Evolutionary conservation across 2,888 invertebrate genomes (phyloP).

Genomic region (Thera britannica): DNA sequence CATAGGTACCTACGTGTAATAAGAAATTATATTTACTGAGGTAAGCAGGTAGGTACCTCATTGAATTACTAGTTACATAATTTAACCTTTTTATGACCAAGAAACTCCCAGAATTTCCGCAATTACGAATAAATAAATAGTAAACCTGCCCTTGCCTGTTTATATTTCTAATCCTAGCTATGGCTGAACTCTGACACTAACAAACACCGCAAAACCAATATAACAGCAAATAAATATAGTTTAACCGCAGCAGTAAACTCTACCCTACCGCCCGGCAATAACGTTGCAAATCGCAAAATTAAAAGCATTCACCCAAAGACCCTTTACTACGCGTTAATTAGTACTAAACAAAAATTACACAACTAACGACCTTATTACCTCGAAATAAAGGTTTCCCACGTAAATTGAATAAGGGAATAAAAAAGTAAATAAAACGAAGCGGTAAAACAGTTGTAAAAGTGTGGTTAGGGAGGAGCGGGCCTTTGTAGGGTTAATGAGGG

Average conservation of each 20-base stretch:
- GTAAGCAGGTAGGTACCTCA: too few relatives aligned
- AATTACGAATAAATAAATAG: background rate
- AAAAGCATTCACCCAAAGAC: conserved; percentile 29
- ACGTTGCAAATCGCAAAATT: conserved; percentile 33
- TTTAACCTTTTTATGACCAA: too few relatives aligned
- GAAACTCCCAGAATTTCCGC: background rate
- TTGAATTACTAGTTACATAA: too few relatives aligned
- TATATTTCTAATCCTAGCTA: background rate
- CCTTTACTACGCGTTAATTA: conserved; percentile 43
- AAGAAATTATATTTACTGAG: too few relatives aligned
- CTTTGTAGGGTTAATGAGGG: conserved; percentile 43
- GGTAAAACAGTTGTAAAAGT: conserved; percentile 51
- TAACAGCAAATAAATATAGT: conserved; percentile 31
- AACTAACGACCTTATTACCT: conserved; percentile 45
- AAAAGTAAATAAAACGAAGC: conserved; percentile 49
- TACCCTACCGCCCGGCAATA: conserved; percentile 28
- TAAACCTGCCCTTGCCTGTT: background rate
- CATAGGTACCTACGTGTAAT: too few relatives aligned
- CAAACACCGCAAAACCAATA: conserved; percentile 20
- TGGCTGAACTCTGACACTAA: background rate
- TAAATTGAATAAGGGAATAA: conserved; percentile 50
- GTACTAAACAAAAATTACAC: conserved; percentile 43
- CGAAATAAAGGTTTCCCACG: conserved; percentile 39
- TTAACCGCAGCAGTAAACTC: conserved; percentile 17
- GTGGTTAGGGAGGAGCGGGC: conserved; percentile 43